phyloP scores from a whole-genome alignment of 2,888 invertebrate species.

The Ommatoiulus sabulosus region DNA sequence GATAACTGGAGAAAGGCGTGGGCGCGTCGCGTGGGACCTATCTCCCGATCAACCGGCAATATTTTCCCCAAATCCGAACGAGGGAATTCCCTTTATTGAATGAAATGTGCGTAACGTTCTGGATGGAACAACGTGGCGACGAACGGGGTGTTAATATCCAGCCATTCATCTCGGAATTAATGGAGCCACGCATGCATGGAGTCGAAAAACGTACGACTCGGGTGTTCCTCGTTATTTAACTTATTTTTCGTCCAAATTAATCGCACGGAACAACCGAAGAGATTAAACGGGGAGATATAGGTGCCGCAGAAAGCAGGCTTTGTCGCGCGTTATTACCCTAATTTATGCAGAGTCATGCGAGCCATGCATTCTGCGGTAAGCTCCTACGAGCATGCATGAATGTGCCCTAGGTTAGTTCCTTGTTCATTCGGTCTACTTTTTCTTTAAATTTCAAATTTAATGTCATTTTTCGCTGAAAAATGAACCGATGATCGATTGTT shows the following conservation, averaged over 20 bases:
- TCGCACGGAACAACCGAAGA: neutral
- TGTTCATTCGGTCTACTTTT: conserved; percentile 31
- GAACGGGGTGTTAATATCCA: neutral
- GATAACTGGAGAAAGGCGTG: neutral
- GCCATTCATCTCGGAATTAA: conserved; percentile 18
- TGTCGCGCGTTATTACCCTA: conserved; percentile 3
- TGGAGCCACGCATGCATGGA: neutral
- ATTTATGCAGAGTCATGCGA: conserved; percentile 21
- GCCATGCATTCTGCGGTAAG: neutral
- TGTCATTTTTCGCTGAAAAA: neutral
- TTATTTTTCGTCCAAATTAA: conserved; percentile 29
- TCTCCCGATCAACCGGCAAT: neutral
- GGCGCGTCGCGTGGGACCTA: neutral
- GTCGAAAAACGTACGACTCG: neutral
- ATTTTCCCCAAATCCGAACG: neutral
- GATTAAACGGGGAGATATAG: neutral
- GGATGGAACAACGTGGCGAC: conserved; percentile 6
- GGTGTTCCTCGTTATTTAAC: conserved; percentile 4
- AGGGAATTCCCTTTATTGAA: neutral
- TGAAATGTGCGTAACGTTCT: conserved; percentile 18
- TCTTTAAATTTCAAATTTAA: neutral
- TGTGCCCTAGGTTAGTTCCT: neutral
- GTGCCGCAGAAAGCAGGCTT: neutral
- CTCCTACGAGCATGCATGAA: neutral
- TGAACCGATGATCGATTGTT: neutral